Conservation (phyloP, 2,797 vertebrate species). For the Babyrousa celebensis region DNA sequence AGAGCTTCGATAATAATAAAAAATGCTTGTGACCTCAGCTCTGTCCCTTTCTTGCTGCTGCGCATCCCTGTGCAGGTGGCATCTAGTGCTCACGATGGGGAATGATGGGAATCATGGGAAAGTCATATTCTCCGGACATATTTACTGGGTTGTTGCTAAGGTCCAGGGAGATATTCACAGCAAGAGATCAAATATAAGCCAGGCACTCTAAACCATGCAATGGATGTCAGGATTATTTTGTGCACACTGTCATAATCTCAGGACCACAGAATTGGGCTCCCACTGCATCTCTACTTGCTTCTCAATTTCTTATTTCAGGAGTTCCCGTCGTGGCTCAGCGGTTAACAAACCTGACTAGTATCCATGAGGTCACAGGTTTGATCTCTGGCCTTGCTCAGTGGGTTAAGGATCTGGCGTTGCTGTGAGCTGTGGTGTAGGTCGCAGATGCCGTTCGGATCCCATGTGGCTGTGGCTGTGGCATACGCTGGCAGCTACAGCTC, state of each 20-base stretch:
- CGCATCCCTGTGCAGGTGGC: background rate
- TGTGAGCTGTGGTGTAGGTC: no score
- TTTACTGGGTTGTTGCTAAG: background rate
- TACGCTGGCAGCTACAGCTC: no score
- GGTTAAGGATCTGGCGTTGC: no score
- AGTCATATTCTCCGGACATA: background rate
- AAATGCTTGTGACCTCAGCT: no score
- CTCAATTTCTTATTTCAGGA: no score
- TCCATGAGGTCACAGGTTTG: no score
- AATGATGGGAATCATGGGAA: no score
- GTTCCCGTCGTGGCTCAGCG: no score
- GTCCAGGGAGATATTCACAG: accelerated
- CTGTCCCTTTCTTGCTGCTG: background rate
- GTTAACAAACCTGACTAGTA: no score
- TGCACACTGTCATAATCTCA: accelerated
- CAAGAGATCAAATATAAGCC: background rate
- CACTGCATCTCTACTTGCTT: background rate
- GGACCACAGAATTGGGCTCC: accelerated
- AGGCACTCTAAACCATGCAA: accelerated
- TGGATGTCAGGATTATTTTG: accelerated
- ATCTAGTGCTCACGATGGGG: background rate
- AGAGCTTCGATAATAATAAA: accelerated
- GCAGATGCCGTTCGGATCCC: no score
- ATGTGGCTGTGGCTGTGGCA: no score
- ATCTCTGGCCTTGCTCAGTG: no score